Evolutionary conservation across 2,797 vertebrate genomes (phyloP), one percentile per base, ranked within the genome.

Genomic region (Perdix hodgsoniae): DNA sequence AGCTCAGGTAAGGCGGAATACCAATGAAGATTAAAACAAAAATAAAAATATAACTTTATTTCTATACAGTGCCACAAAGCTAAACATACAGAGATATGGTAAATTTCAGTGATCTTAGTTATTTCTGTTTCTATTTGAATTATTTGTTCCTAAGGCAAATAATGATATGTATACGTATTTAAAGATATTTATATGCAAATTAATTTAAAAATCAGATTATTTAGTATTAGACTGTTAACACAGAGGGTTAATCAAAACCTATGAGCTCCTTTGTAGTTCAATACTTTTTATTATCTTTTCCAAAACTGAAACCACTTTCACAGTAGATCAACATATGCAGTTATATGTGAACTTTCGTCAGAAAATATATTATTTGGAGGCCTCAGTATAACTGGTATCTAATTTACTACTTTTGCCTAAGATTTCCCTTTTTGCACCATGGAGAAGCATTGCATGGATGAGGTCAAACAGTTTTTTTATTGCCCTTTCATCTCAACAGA

Each of bases 401-500:
- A 26, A 5, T 47, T 61, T 81, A 60, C n/a, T 35, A 1, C 7
- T 54, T 57, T 19, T 35, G 21, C 56, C 60, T 57, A 23, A 66
- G 19, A 57, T 59, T 70, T 72, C 73, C 4, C 8, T 6, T 87
- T 69, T 82, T 47, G 4, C 40, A 49, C 22, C 9, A 56, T 7
- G 17, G 50, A 72, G 83, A 57, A 94, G 19, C 21, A 45, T 40
- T 65, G 60, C 9, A 12, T 1, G 4, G 13, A 50, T 50, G 31
- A 56, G 18, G 77, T 69, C 44, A 0, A 69, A 60, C 26, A 12
- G 42, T 82, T 93, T 81, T 33, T 7, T 92, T 86, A 91, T 80
- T 47, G 82, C 54, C 54, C 14, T 94, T 94, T 95, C 75, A 80
- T 94, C 94, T 90, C 91, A 31, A 90, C 96, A 94, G 95, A 88